phyloP scores from a whole-genome alignment of 2,888 invertebrate species.

The Congeria kusceri region DNA sequence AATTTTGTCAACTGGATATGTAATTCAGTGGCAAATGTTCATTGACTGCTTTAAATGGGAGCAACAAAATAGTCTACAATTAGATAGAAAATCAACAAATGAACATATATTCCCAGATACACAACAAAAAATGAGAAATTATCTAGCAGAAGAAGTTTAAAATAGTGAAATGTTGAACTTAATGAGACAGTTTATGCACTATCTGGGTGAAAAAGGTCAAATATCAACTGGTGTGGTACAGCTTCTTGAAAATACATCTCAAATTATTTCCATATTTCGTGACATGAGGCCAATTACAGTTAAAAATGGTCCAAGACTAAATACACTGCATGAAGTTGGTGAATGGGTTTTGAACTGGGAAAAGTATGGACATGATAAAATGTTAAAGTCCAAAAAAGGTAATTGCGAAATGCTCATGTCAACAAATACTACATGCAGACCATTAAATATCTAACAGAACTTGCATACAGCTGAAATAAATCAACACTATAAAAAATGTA shows the following conservation, averaged over 20 bases:
- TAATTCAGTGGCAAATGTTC: constrained; percentile 42
- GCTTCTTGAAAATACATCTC: constrained; percentile 27
- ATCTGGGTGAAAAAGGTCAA: constrained; percentile 8
- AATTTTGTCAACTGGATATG: not conserved
- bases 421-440: not conserved
- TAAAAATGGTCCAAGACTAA: constrained; percentile 1
- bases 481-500: not conserved
- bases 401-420: not conserved
- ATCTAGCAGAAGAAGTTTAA: constrained; percentile 46
- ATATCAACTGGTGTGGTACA: constrained; percentile 16
- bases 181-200: constrained; percentile 20
- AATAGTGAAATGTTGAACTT: constrained; percentile 39
- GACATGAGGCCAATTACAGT: constrained; percentile 27
- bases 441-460: too few relatives aligned
- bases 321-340: not conserved
- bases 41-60: constrained; percentile 43
- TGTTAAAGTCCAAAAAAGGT: not conserved
- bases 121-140: constrained; percentile 39
- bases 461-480: too few relatives aligned
- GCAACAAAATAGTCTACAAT: constrained; percentile 18
- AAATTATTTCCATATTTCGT: constrained; percentile 22
- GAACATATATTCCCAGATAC: constrained; percentile 32
- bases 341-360: not conserved
- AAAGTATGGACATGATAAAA: not conserved
- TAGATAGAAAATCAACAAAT: constrained; percentile 34